Evolutionary conservation across 2,113 vertebrate genomes (phyloP).

Genomic region (Tetrao urogallus): DNA sequence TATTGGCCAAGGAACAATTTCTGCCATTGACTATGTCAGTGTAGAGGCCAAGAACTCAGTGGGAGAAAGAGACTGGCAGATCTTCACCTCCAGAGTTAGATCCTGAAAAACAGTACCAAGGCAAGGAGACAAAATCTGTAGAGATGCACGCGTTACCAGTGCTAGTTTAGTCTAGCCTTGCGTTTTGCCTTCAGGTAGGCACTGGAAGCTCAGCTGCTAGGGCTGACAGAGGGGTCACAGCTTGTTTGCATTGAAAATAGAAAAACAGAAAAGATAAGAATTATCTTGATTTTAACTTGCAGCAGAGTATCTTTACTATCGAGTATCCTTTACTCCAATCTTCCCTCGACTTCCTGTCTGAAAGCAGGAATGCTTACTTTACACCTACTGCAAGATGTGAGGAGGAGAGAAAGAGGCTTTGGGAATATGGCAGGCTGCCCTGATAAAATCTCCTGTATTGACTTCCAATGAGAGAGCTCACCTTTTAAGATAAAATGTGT

Average conservation of each 20-base stretch:
- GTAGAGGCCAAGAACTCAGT: background rate
- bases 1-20: background rate
- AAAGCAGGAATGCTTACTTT: background rate
- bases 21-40: background rate
- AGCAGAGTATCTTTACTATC: background rate
- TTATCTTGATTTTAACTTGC: background rate
- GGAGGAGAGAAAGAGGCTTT: background rate
- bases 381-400: background rate
- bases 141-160: background rate
- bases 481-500: background rate
- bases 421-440: background rate
- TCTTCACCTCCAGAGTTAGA: background rate
- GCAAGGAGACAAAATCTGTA: background rate
- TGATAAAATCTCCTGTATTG: background rate
- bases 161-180: background rate
- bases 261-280: background rate
- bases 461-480: background rate
- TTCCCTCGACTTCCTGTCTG: background rate
- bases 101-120: background rate
- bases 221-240: background rate
- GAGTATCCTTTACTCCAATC: background rate
- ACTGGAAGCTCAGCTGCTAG: background rate
- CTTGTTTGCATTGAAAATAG: background rate
- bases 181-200: background rate
- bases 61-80: background rate